Base-by-base conservation (phyloP, 2,797 vertebrate genomes). In the Rhyacichthys aspro region DNA sequence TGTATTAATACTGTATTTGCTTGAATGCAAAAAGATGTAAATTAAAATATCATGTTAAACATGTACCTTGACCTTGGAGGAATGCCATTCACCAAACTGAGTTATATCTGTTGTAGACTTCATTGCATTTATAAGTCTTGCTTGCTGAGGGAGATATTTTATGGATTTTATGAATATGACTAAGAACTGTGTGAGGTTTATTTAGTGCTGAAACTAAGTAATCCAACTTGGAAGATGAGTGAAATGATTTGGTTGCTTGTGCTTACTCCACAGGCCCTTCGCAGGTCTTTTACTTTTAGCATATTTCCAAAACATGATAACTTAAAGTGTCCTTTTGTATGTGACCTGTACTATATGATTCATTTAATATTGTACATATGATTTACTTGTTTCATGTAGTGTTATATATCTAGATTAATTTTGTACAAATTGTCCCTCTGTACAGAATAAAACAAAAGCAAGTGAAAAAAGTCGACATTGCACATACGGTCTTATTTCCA, bases 311-410 rank as follows among this genome's bases (percentile, higher is more conserved):
- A 87, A 93, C 82, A 89, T 93, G n/a, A n/a, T n/a, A 94, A 95
- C 91, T 93, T 94, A 93, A 90, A 95, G 95, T 95, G 95, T 97
- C 95, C 95, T 96, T 95, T 95, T 95, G 94, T 94, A 94, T 95
- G 94, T 94, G 94, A 96, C 91, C 92, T 94, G 94, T 95, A 94
- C 88, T 88, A 93, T 92, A 93, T 92, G 93, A 95, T 94, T 96
- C 93, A 95, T 95, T 97, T 96, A 95, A 94, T 96, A 96, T 94
- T 98, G 96, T 98, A 98, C 93, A 98, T 96, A 98, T 95, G 93
- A 95, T 95, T 96, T 98, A 95, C 93, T 91, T 95, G 95, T 96
- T 97, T 96, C 96, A 95, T 94, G 95, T 93, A 91, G 91, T 92
- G 94, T 96, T 95, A 95, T 94, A 94, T 96, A 94, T 97, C 95